These are phyloP conservation scores for Temnothorax rugatulus DNA, from an alignment of 2,888 invertebrate genomes.

Conservation along the genomic window DNA sequence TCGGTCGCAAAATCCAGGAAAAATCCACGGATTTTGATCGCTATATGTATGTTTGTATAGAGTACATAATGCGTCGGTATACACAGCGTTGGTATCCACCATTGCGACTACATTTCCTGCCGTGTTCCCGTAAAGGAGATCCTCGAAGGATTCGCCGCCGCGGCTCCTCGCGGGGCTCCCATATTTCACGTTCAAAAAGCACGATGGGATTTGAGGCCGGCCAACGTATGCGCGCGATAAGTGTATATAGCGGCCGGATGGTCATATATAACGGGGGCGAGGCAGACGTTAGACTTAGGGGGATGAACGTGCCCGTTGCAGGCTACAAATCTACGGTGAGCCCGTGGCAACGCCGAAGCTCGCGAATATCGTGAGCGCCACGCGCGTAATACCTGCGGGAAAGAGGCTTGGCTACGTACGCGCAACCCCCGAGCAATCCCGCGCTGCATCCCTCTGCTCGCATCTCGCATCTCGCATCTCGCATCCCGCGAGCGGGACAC, in stretches of 20 bases:
- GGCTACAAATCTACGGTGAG: conserved; percentile 83
- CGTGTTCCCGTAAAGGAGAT: conserved; percentile 63
- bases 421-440: neutral
- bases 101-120: conserved; percentile 66
- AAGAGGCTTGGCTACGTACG: conserved; percentile 55
- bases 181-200: conserved; percentile 79
- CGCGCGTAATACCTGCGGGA: conserved; percentile 69
- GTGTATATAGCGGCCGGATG: conserved; percentile 76
- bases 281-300: conserved; percentile 81
- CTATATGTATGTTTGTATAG: conserved; percentile 36
- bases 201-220: conserved; percentile 80
- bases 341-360: conserved; percentile 72
- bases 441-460: conserved; percentile 12
- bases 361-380: conserved; percentile 70
- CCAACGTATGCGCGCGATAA: conserved; percentile 80
- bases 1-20: conserved; percentile 49
- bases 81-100: conserved; percentile 37
- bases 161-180: conserved; percentile 63
- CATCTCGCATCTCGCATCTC: neutral
- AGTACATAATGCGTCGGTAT: conserved; percentile 17
- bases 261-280: conserved; percentile 80
- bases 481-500: conserved; percentile 18
- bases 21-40: conserved; percentile 64
- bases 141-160: conserved; percentile 65
- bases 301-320: conserved; percentile 82